A percentile compares a stretch with the other conserved stretches of the same genome.
Evolutionary conservation across 1,140 invertebrate species (phyloP).

Genomic region (Heliconius nattereri): DNA sequence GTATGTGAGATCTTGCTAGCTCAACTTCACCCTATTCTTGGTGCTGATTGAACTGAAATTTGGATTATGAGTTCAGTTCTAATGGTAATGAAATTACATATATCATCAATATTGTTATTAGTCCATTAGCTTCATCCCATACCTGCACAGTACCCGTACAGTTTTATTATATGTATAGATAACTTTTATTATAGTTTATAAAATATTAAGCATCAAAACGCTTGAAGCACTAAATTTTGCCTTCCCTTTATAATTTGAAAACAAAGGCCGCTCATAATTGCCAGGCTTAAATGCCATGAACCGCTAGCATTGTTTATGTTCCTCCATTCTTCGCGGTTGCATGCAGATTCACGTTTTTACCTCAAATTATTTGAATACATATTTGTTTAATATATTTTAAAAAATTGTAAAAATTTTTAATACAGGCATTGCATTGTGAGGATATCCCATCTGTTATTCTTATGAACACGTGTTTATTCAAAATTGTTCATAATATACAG

Average conservation of each 20-base stretch:
- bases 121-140: too few relatives aligned
- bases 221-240: not conserved
- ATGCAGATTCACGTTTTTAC: not conserved
- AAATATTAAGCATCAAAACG: not conserved
- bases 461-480: not conserved
- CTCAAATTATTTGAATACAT: not conserved
- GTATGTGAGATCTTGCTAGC: not conserved
- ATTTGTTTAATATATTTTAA: not conserved
- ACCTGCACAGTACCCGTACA: too few relatives aligned
- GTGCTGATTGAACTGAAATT: too few relatives aligned
- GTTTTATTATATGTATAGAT: too few relatives aligned
- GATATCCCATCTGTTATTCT: not conserved
- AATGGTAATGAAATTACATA: too few relatives aligned
- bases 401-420: not conserved
- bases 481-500: not conserved
- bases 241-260: not conserved
- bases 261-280: not conserved
- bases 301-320: not conserved
- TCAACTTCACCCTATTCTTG: too few relatives aligned
- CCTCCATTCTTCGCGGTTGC: not conserved
- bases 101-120: too few relatives aligned
- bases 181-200: not conserved
- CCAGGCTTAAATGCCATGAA: slow-evolving; percentile 4
- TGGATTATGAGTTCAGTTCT: too few relatives aligned
- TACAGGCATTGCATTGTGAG: not conserved